These are phyloP conservation scores for Zygaena filipendulae DNA, from an alignment of 2,888 invertebrate genomes.

Conservation along the genomic window DNA sequence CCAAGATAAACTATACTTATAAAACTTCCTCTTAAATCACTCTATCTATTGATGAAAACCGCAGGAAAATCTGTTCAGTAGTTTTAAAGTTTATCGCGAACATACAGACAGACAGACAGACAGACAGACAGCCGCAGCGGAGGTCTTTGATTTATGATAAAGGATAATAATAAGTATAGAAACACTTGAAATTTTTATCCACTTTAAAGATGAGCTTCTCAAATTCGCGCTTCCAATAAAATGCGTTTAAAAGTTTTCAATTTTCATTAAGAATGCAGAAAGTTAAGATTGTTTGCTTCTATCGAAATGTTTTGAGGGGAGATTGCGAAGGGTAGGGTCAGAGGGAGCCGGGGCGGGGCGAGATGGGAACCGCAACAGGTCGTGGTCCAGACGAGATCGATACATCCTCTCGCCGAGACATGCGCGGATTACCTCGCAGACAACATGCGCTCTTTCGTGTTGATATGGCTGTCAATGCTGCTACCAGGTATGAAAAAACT, in stretches of 20 bases:
- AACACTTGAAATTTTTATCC: background rate
- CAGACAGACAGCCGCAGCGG: too few relatives aligned
- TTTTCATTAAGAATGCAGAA: constrained; percentile 49
- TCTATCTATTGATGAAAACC: too few relatives aligned
- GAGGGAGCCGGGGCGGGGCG: constrained; percentile 27
- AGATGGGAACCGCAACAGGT: constrained; percentile 54
- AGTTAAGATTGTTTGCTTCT: constrained; percentile 56
- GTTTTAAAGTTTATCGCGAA: too few relatives aligned
- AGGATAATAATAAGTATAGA: too few relatives aligned
- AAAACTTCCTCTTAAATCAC: too few relatives aligned
- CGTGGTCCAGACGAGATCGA: constrained; percentile 43
- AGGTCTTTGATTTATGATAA: too few relatives aligned
- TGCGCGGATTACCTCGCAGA: constrained; percentile 40
- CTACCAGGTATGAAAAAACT: constrained; percentile 48
- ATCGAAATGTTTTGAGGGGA: constrained; percentile 44
- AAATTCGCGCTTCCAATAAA: background rate
- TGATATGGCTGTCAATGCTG: constrained; percentile 45
- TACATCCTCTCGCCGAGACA: constrained; percentile 44
- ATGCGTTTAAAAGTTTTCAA: constrained; percentile 36
- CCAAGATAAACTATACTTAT: too few relatives aligned
- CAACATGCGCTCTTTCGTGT: constrained; percentile 53
- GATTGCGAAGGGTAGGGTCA: constrained; percentile 22
- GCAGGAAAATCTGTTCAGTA: too few relatives aligned
- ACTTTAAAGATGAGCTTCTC: background rate
- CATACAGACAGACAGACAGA: too few relatives aligned